Evolutionary conservation across 1,140 invertebrate genomes (phyloP).

Genomic region (Zaprionus inermis): DNA sequence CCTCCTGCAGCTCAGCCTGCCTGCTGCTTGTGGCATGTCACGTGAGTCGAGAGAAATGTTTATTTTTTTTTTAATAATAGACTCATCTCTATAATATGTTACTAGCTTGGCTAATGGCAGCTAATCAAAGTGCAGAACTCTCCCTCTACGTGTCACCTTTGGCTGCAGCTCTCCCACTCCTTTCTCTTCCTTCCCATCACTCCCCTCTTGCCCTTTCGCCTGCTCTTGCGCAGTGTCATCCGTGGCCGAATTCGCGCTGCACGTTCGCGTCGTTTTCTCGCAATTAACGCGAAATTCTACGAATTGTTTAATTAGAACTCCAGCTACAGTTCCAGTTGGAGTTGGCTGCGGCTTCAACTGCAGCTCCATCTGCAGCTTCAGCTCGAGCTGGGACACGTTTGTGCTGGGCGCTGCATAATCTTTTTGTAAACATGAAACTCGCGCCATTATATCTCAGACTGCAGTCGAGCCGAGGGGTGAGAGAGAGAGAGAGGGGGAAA

Average conservation of each 20-base stretch:
- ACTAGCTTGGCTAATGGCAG: slow-evolving; percentile 21
- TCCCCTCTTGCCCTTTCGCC: background rate
- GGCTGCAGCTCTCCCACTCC: background rate
- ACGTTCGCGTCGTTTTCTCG: slow-evolving; percentile 81
- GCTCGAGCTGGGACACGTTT: slow-evolving; percentile 61
- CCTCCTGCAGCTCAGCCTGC: background rate
- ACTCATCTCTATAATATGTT: slow-evolving; percentile 25
- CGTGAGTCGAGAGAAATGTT: slow-evolving; percentile 10
- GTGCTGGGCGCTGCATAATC: slow-evolving; percentile 68
- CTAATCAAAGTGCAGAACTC: slow-evolving; percentile 65
- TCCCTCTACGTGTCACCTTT: slow-evolving; percentile 62
- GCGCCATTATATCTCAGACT: slow-evolving; percentile 79
- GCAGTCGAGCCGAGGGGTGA: slow-evolving; percentile 19
- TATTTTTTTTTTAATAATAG: slow-evolving; percentile 66
- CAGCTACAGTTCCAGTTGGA: slow-evolving; percentile 42
- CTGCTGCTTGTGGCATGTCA: slow-evolving; percentile 35
- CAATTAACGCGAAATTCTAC: slow-evolving; percentile 84
- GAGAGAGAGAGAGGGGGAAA: slow-evolving; percentile 5
- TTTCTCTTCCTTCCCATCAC: too few species aligned
- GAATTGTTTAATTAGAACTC: slow-evolving; percentile 84
- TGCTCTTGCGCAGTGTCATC: background rate
- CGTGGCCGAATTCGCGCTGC: slow-evolving; percentile 54
- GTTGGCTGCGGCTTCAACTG: slow-evolving; percentile 37
- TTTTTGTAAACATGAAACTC: slow-evolving; percentile 84
- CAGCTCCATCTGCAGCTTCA: slow-evolving; percentile 41